Evolutionary conservation across 2,797 vertebrate species (phyloP).

Genomic region (Coreius guichenoti): DNA sequence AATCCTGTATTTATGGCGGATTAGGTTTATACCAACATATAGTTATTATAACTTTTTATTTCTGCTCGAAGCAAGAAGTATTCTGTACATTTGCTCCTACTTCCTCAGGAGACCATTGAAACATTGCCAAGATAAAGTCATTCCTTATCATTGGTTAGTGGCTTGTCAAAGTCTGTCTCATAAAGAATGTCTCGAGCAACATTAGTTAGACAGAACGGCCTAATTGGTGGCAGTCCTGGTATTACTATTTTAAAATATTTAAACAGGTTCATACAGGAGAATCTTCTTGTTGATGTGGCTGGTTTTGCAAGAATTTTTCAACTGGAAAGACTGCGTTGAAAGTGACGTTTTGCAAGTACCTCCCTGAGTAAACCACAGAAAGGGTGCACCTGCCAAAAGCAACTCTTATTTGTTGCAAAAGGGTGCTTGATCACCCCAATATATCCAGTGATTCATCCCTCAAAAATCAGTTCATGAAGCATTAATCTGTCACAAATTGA

Average conservation of each 20-base stretch:
- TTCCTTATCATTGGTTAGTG: neutral
- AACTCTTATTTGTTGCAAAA: constrained; percentile 26
- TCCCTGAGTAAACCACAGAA: constrained; percentile 48
- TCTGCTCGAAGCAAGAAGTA: neutral
- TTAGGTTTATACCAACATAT: neutral
- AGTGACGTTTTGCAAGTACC: constrained; percentile 46
- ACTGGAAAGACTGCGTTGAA: constrained; percentile 55
- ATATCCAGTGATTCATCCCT: constrained; percentile 29
- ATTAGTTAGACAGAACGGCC: neutral
- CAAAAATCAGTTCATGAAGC: constrained; percentile 15
- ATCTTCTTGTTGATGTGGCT: constrained; percentile 53
- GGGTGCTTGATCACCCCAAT: constrained; percentile 38
- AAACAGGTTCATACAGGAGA: constrained; percentile 38
- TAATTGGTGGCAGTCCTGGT: constrained; percentile 12
- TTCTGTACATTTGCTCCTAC: neutral
- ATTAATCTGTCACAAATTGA: neutral
- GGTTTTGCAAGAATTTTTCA: constrained; percentile 59
- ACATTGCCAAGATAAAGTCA: constrained; percentile 5
- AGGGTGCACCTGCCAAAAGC: constrained; percentile 46
- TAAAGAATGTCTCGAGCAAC: neutral
- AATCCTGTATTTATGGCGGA: neutral
- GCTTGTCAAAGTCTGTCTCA: neutral
- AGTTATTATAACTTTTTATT: neutral
- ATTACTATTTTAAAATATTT: constrained; percentile 21
- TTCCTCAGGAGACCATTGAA: neutral